Evolutionary conservation across 2,113 vertebrate genomes (phyloP), one percentile per base, ranked within the genome.

Genomic region (Psephotus haematonotus): DNA sequence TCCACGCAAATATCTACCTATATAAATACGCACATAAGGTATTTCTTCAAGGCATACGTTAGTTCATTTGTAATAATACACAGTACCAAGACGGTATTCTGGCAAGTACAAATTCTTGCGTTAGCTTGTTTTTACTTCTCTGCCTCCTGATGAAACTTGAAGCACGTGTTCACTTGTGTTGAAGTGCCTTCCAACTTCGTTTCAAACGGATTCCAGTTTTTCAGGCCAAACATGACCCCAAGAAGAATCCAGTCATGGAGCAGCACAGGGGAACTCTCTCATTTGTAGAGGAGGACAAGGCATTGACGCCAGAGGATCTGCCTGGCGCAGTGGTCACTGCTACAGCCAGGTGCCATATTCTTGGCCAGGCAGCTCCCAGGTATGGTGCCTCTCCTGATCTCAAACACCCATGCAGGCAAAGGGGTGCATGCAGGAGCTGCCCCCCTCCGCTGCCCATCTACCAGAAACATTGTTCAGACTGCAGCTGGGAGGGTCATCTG

Each of bases 41-140:
- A 57, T 93, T 93, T 96, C 69, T 92, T 76, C 41, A 80, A 86
- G 83, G 69, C 41, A 72, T 60, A 23, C 28, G 27, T 85, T 84
- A 46, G 14, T 82, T 82, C 43, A 67, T 71, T 93, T 97, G 55
- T 83, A 95, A 94, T 83, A 96, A 97, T 90, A 88, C 55, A 88
- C 86, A 93, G 25, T 31, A 63, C 69, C 17, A 60, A 72, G 75
- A 79, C 1, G 6, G 69, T 64, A 67, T 90, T 86, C 72, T 70
- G 71, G 49, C 65, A 89, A 85, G 55, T 53, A 70, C 17, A 35
- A 41, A 80, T 79, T 72, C 69, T 65, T 8, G 16, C 33, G 31
- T 92, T 82, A 68, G 77, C 57, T 84, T 95, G 75, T 84, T 97
- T 96, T 96, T 47, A 68, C 59, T 95, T 92, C 75, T 90, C 46